phyloP scores from a whole-genome alignment of 2,888 invertebrate species.

The Panzeria rudis region DNA sequence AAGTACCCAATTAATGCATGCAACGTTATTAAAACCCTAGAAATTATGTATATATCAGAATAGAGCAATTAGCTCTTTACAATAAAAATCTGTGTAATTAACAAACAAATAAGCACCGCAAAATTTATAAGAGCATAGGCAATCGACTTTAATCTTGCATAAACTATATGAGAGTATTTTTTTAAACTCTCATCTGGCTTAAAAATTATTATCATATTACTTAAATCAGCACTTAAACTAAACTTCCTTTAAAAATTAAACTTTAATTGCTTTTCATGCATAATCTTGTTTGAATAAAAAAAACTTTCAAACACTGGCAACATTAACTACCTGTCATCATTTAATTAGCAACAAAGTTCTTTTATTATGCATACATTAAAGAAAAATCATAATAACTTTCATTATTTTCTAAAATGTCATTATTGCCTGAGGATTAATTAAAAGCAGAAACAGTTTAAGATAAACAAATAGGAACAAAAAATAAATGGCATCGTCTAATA shows the following conservation, averaged over 20 bases:
- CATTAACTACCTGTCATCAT: conserved; percentile 66
- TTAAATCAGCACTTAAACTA: neutral
- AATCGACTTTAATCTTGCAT: no score
- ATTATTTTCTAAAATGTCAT: conserved; percentile 42
- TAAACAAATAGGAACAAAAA: conserved; percentile 39
- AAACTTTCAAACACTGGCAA: neutral
- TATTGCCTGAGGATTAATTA: conserved; percentile 67
- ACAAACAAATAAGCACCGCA: no score
- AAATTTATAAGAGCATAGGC: no score
- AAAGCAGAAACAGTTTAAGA: conserved; percentile 57
- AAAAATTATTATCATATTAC: neutral
- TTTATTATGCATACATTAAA: neutral
- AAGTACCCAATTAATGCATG: no score
- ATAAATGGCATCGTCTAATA: conserved; percentile 14
- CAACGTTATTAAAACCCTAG: no score
- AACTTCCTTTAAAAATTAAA: neutral
- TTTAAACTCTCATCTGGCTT: neutral
- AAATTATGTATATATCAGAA: no score
- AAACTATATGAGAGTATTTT: no score
- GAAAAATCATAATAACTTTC: conserved; percentile 37
- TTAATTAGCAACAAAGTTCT: conserved; percentile 59
- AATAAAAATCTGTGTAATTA: no score
- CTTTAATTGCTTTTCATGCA: neutral
- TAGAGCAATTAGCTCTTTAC: no score
- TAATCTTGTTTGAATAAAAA: neutral